Conservation (phyloP, 2,888 invertebrate species). For the Metallyticus violacea region DNA sequence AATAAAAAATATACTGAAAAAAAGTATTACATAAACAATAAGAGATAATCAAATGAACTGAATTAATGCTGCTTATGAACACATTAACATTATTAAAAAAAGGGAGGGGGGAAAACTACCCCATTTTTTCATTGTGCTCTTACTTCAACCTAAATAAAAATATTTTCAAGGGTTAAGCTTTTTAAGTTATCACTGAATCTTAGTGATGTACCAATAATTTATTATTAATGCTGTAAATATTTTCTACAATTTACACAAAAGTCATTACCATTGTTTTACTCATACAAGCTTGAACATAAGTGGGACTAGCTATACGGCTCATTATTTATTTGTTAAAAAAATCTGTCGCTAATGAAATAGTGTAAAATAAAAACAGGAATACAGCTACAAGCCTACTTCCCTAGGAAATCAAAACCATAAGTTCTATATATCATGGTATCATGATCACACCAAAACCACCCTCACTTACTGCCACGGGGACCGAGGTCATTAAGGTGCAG, state of each 20-base stretch:
- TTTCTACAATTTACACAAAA: background rate
- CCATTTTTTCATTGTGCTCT: too few relatives aligned
- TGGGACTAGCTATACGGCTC: too few relatives aligned
- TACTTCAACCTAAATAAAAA: background rate
- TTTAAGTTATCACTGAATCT: conserved; percentile 5
- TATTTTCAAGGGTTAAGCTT: background rate
- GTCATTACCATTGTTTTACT: too few relatives aligned
- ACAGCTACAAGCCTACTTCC: background rate
- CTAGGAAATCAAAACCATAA: background rate
- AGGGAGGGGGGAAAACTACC: too few relatives aligned
- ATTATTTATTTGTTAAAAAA: background rate
- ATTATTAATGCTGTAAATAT: background rate
- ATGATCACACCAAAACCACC: too few relatives aligned
- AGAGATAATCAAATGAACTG: background rate
- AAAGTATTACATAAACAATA: background rate
- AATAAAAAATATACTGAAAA: background rate
- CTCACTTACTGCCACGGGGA: too few relatives aligned
- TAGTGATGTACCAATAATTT: conserved; percentile 12
- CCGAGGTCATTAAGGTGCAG: too few relatives aligned
- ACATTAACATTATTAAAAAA: too few relatives aligned
- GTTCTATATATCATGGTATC: too few relatives aligned
- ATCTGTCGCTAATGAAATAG: background rate
- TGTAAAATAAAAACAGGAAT: background rate
- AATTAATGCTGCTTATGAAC: too few relatives aligned
- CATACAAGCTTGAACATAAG: too few relatives aligned